Percentiles rank a stretch among this genome's conserved stretches.
Evolutionary conservation across 2,113 vertebrate genomes (phyloP).

Genomic region (Ophthalmolycus amberensis): DNA sequence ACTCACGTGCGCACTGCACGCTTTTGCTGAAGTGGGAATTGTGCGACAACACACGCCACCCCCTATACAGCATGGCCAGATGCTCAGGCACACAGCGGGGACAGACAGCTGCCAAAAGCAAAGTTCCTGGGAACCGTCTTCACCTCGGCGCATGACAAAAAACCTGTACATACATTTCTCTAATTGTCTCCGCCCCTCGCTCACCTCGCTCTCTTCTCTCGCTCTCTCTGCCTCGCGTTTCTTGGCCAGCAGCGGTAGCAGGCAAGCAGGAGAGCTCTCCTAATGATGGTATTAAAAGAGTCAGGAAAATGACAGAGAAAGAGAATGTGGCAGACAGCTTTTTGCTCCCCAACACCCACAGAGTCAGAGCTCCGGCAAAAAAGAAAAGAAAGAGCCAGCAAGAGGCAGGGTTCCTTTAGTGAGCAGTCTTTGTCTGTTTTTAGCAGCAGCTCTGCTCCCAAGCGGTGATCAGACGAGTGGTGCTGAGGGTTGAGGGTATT

Average conservation of each 20-base stretch:
- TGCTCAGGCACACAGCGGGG: slow-evolving; percentile 10
- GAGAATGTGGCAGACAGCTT: slow-evolving; percentile 73
- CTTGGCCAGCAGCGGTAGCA: slow-evolving; percentile 69
- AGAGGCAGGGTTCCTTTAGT: slow-evolving; percentile 66
- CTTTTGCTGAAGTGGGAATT: neutral
- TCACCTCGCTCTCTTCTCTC: slow-evolving; percentile 22
- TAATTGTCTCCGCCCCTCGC: slow-evolving; percentile 46
- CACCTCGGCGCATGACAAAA: slow-evolving; percentile 26
- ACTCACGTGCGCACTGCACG: no score
- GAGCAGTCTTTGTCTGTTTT: slow-evolving; percentile 73
- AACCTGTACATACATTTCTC: slow-evolving; percentile 47
- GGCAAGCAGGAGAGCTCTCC: slow-evolving; percentile 69
- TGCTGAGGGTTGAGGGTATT: slow-evolving; percentile 59
- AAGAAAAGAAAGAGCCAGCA: slow-evolving; percentile 29
- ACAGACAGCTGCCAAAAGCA: neutral
- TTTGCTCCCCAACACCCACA: slow-evolving; percentile 76
- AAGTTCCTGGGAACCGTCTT: slow-evolving; percentile 31
- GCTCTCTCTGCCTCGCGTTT: slow-evolving; percentile 50
- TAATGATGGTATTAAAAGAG: slow-evolving; percentile 79
- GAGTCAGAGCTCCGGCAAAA: slow-evolving; percentile 55
- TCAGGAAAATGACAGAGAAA: slow-evolving; percentile 74
- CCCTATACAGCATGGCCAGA: neutral
- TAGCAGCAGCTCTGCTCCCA: slow-evolving; percentile 67
- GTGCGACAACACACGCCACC: neutral
- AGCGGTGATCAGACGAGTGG: slow-evolving; percentile 63